These are phyloP conservation scores for Drosophila demipolita DNA, from an alignment of 2,888 invertebrate species.

Conservation along the genomic window DNA sequence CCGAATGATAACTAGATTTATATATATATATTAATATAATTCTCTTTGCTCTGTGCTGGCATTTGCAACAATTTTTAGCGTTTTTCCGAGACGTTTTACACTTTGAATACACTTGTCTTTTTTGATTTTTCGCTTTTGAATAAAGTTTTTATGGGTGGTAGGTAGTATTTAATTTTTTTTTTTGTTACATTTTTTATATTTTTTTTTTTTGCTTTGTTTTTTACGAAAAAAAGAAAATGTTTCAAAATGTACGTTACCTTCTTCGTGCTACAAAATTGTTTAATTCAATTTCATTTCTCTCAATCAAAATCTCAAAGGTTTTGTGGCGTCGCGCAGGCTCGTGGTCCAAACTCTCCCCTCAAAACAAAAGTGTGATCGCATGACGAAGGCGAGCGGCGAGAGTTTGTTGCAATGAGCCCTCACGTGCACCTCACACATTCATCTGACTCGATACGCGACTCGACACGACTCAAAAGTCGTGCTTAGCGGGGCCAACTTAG, in stretches of 20 bases:
- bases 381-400: slow-evolving; percentile 73
- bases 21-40: slow-evolving; percentile 11
- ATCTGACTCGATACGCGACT: slow-evolving; percentile 53
- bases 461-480: slow-evolving; percentile 41
- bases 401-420: slow-evolving; percentile 74
- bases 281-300: slow-evolving; percentile 76
- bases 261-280: slow-evolving; percentile 81
- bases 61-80: slow-evolving; percentile 75
- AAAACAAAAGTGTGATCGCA: slow-evolving; percentile 61
- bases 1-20: slow-evolving; percentile 57
- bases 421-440: slow-evolving; percentile 69
- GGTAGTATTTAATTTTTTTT: slow-evolving; percentile 25
- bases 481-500: slow-evolving; percentile 50
- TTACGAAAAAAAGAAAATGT: slow-evolving; percentile 76
- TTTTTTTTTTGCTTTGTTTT: slow-evolving; percentile 33
- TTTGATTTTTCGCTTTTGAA: slow-evolving; percentile 45
- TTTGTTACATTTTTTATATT: slow-evolving; percentile 16
- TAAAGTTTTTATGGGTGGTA: slow-evolving; percentile 35
- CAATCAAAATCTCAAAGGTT: slow-evolving; percentile 79
- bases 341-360: slow-evolving; percentile 75
- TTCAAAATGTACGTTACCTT: slow-evolving; percentile 80
- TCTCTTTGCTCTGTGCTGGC: slow-evolving; percentile 55
- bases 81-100: slow-evolving; percentile 77
- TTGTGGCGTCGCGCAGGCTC: slow-evolving; percentile 75
- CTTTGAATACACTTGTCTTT: slow-evolving; percentile 80